A percentile compares a stretch with the other conserved stretches of the same genome.
Conservation (phyloP, 2,113 vertebrate species). For the Aspiorhynchus laticeps region DNA sequence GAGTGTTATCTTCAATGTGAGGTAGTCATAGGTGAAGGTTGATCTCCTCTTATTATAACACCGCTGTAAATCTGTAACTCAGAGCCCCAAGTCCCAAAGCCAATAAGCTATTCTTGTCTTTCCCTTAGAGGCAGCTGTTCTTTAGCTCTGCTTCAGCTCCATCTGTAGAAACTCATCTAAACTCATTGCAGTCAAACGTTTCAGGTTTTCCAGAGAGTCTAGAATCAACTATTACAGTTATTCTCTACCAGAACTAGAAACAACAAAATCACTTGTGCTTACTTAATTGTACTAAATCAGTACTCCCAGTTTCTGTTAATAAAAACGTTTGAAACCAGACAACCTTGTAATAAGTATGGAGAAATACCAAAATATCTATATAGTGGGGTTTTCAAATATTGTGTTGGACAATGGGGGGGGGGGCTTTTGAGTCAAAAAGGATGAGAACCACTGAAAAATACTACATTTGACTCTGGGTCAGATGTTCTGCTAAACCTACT, state of each 20-base stretch:
- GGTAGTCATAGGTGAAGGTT: constrained; percentile 37
- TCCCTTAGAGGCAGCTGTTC: not conserved
- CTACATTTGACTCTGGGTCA: too few species aligned
- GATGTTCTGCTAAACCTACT: too few species aligned
- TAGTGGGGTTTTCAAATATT: not conserved
- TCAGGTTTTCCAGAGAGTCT: not conserved
- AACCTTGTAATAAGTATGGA: too few species aligned
- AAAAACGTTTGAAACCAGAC: not conserved
- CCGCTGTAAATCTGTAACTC: not conserved
- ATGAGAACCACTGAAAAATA: not conserved
- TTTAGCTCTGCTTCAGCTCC: not conserved
- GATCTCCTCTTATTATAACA: not conserved
- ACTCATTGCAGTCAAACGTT: not conserved
- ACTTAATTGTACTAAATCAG: not conserved
- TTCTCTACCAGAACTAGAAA: not conserved
- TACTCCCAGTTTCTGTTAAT: not conserved
- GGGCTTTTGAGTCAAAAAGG: not conserved
- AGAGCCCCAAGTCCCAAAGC: constrained; percentile 48
- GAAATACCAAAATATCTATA: too few species aligned
- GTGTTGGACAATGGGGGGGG: not conserved
- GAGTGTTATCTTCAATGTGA: not conserved
- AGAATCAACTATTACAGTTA: not conserved
- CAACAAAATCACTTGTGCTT: not conserved
- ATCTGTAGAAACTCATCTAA: not conserved
- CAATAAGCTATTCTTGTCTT: constrained; percentile 56